These are phyloP conservation scores for Regulus satrapa DNA, from an alignment of 2,113 vertebrate species.

Conservation along the genomic window DNA sequence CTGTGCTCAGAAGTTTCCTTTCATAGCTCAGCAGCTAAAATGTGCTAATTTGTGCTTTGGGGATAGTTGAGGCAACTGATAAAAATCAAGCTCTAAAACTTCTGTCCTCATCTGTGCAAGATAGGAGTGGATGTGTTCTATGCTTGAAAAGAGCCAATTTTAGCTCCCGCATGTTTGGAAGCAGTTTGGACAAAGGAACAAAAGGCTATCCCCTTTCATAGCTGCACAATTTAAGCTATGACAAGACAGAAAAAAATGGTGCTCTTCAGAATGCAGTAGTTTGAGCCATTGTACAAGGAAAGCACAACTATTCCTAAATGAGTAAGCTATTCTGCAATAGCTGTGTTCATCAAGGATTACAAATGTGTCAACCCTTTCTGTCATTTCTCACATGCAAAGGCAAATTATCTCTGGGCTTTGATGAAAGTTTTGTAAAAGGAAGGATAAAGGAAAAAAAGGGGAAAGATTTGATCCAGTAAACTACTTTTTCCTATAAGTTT, in stretches of 20 bases:
- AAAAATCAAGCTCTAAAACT: not conserved
- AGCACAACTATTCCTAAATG: not conserved
- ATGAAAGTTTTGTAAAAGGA: not conserved
- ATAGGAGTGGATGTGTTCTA: not conserved
- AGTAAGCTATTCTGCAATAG: not conserved
- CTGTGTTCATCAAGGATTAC: not conserved
- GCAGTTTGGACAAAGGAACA: not conserved
- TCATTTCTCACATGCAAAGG: not conserved
- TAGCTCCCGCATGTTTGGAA: not conserved
- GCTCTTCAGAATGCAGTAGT: constrained; percentile 9
- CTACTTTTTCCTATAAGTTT: not conserved
- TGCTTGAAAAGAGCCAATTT: not conserved
- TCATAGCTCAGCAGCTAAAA: not conserved
- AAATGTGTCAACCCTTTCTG: not conserved
- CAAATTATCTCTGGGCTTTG: not conserved
- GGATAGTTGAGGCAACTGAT: not conserved
- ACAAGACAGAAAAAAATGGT: not conserved
- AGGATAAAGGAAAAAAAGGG: not conserved
- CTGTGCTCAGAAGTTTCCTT: not conserved
- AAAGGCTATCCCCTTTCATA: not conserved
- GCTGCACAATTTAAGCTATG: not conserved
- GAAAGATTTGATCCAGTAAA: not conserved
- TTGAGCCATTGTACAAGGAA: not conserved
- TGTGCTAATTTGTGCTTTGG: not conserved
- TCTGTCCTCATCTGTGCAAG: not conserved